A percentile compares a stretch with the other conserved stretches of the same genome.
These are phyloP conservation scores for Drosophila serrata DNA, from an alignment of 1,140 invertebrate genomes.

Conservation along the genomic window DNA sequence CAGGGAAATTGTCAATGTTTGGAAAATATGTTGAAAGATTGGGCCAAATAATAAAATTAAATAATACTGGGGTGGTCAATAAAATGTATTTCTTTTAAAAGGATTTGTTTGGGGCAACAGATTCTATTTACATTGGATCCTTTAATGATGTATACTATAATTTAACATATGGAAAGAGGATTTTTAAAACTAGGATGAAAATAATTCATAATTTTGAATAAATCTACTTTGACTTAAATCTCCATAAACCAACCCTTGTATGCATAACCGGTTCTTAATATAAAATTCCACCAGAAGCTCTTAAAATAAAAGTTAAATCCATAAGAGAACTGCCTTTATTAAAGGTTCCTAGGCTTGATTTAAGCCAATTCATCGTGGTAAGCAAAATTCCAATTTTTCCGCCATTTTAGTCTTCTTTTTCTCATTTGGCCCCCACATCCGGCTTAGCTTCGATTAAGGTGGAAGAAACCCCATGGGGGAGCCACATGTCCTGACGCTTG, in stretches of 20 bases:
- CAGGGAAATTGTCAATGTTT: conserved; percentile 2
- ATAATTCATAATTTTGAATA: not conserved
- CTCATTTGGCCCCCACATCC: conserved; percentile 27
- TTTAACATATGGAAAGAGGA: no score
- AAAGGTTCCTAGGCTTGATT: conserved; percentile 9
- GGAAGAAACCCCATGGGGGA: conserved; percentile 13
- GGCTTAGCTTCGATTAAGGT: conserved; percentile 65
- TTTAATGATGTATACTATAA: no score
- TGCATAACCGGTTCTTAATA: not conserved
- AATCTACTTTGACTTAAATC: not conserved
- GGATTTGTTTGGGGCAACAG: no score
- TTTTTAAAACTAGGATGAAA: not conserved
- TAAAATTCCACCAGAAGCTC: not conserved
- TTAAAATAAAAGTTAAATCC: not conserved
- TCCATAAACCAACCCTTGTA: fast-evolving
- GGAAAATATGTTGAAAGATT: not conserved
- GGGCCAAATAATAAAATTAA: not conserved
- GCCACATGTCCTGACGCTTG: conserved; percentile 54
- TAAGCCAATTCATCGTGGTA: conserved; percentile 36
- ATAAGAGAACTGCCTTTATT: not conserved
- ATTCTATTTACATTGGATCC: no score
- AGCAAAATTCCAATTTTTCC: conserved; percentile 13
- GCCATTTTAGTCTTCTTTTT: conserved; percentile 30
- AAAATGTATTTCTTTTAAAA: no score
- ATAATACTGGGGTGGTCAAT: no score